Evolutionary conservation across 1,140 invertebrate genomes (phyloP), one percentile per base, ranked within the genome.

Genomic region (Trichonephila clavata): DNA sequence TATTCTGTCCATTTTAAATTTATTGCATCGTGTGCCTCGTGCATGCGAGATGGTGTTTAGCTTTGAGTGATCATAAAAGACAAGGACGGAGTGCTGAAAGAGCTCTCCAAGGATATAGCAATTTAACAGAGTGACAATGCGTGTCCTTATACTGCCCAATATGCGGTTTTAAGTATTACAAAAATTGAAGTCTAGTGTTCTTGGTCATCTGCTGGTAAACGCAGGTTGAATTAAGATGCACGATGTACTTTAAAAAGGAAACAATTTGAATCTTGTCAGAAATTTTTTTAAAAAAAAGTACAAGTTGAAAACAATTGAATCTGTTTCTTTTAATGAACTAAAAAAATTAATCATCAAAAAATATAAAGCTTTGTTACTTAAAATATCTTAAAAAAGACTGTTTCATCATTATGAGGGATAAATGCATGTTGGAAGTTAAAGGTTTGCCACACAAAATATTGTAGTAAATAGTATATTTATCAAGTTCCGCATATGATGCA

Each of bases 1-100:
- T 77, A 32, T 77, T 77, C 71, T 77, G 32, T 77, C 71, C 71
- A 77, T 77, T 77, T 32, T 77, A 27, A 77, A 77, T 77, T 77
- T 77, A 77, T 77, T 77, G 71, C 71, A 39, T 77, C 71, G n/a
- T 77, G 71, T 4, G 71, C 27, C 16, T 18, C 32, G 32, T 20
- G 24, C 27, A 32, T 39, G 14, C 24, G 16, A 77, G 71, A 7
- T 27, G 18, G 71, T 77, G 32, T 27, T 77, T 77, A 77, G 18
- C 14, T 32, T 14, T 39, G 27, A 77, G 71, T 77, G 71, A 77
- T 77, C 27, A 39, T 77, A 77, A 77, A 77, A 39, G 24, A 77
- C 71, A 77, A 77, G 71, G 71, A 77, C 71, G 32, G 14, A 14
- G 71, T 77, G 39, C 71, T 24, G 6, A 77, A 77, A 77, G 71